A percentile compares a stretch with the other conserved stretches of the same genome.
These are phyloP conservation scores for Priocnemis perturbator DNA, from an alignment of 2,888 invertebrate species.

Conservation along the genomic window DNA sequence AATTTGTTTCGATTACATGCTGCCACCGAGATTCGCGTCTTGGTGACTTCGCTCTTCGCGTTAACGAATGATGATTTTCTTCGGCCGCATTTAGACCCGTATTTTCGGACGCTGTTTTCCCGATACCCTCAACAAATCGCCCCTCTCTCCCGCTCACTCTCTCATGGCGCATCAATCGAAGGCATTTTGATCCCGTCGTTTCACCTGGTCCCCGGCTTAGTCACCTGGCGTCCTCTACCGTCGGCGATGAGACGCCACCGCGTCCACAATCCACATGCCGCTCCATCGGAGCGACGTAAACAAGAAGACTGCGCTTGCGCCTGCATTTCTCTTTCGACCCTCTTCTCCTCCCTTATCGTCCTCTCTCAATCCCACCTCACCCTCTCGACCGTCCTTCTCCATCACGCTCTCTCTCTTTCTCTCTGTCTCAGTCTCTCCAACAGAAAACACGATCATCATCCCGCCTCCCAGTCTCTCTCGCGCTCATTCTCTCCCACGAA, in stretches of 20 bases:
- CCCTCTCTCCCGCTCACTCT: too few species aligned
- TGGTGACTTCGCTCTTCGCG: constrained; percentile 34
- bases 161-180: neutral
- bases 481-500: neutral
- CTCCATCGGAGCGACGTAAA: constrained; percentile 2
- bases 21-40: too few species aligned
- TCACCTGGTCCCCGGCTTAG: constrained; percentile 21
- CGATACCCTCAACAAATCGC: too few species aligned
- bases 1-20: too few species aligned
- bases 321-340: constrained; percentile 32
- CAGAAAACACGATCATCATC: neutral
- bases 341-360: constrained; percentile 14
- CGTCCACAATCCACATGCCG: constrained; percentile 30
- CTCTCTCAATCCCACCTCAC: constrained; percentile 1
- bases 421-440: too few species aligned
- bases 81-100: neutral
- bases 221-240: constrained; percentile 48
- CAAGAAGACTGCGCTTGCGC: constrained; percentile 67
- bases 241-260: constrained; percentile 40
- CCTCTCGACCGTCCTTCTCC: neutral
- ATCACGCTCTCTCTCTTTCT: constrained; percentile 6
- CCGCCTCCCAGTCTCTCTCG: neutral
- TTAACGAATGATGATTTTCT: constrained; percentile 26
- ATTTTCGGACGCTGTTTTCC: too few species aligned
- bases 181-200: neutral